phyloP scores from a whole-genome alignment of 1,140 invertebrate genomes.

The Meloidogyne chitwoodi region DNA sequence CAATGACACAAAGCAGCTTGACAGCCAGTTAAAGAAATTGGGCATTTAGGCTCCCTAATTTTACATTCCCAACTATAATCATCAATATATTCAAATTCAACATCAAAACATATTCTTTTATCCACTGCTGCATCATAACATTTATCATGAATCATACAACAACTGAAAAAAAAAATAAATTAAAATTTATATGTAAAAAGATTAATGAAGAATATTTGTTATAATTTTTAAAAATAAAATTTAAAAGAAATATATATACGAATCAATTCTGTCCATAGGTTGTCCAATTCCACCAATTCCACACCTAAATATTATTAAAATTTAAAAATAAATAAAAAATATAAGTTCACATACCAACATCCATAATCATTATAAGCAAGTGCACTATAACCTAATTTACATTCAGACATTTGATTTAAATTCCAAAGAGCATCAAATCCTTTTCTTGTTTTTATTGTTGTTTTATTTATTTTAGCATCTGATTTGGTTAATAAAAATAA shows the following conservation, averaged over 20 bases:
- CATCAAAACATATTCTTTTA: slow-evolving; percentile 20
- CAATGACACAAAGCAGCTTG: slow-evolving; percentile 10
- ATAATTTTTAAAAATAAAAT: too few species aligned
- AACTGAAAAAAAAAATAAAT: slow-evolving; percentile 13
- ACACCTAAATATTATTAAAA: slow-evolving; percentile 17
- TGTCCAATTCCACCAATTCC: slow-evolving; percentile 25
- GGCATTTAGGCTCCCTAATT: background rate
- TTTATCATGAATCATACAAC: slow-evolving; percentile 29
- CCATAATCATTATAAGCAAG: slow-evolving; percentile 33
- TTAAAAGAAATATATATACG: too few species aligned
- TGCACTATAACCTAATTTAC: slow-evolving; percentile 31
- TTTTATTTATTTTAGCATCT: background rate
- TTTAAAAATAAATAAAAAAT: background rate
- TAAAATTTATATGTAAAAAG: too few species aligned
- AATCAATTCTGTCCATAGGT: slow-evolving; percentile 30
- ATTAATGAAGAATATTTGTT: too few species aligned
- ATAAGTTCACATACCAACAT: slow-evolving; percentile 18
- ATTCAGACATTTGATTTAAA: slow-evolving; percentile 33
- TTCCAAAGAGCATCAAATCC: slow-evolving; percentile 24
- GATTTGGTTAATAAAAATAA: background rate
- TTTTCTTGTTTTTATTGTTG: background rate
- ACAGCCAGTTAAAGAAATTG: background rate
- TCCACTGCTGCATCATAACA: slow-evolving; percentile 33
- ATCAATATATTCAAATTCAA: slow-evolving; percentile 24
- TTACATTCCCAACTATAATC: slow-evolving; percentile 18